A percentile compares a stretch with the other conserved stretches of the same genome.
These are phyloP conservation scores for Pangasius krempfi DNA, from an alignment of 2,797 vertebrate species.

Conservation along the genomic window DNA sequence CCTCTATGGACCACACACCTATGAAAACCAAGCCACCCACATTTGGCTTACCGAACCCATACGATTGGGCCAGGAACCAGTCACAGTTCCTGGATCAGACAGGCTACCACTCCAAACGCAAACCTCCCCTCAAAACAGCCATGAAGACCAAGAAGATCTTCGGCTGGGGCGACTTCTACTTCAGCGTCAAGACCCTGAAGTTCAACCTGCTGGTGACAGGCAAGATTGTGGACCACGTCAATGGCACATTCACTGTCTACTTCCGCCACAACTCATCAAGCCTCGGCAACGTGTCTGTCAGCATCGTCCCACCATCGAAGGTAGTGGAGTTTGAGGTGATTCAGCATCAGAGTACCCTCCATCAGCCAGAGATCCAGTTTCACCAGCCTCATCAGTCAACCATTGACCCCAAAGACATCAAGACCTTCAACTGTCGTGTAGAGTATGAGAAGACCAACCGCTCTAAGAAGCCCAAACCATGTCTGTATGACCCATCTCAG, in stretches of 20 bases:
- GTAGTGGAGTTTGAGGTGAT: conserved; percentile 92
- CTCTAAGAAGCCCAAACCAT: conserved; percentile 92
- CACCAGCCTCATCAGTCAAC: conserved; percentile 84
- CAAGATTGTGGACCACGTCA: conserved; percentile 97
- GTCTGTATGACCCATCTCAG: conserved; percentile 93
- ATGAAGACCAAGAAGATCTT: conserved; percentile 94
- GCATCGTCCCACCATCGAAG: conserved; percentile 93
- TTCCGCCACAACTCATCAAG: conserved; percentile 98
- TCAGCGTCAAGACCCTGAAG: conserved; percentile 91
- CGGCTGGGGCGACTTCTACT: conserved; percentile 97
- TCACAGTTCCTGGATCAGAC: conserved; percentile 78
- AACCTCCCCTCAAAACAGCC: conserved; percentile 84
- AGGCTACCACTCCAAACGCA: conserved; percentile 83
- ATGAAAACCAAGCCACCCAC: conserved; percentile 76
- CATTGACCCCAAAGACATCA: conserved; percentile 83
- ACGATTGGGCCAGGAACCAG: conserved; percentile 86
- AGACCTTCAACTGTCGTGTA: conserved; percentile 93
- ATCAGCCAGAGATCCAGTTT: conserved; percentile 74
- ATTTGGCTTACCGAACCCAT: conserved; percentile 76
- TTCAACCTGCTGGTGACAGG: conserved; percentile 95
- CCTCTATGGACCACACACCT: conserved; percentile 71
- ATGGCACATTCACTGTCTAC: conserved; percentile 95
- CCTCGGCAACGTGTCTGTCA: conserved; percentile 92
- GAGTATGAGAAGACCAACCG: conserved; percentile 97
- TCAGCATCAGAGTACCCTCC: conserved; percentile 69